Evolutionary conservation across 1,140 invertebrate species (phyloP).

Genomic region (Pemphigus obesinymphae): DNA sequence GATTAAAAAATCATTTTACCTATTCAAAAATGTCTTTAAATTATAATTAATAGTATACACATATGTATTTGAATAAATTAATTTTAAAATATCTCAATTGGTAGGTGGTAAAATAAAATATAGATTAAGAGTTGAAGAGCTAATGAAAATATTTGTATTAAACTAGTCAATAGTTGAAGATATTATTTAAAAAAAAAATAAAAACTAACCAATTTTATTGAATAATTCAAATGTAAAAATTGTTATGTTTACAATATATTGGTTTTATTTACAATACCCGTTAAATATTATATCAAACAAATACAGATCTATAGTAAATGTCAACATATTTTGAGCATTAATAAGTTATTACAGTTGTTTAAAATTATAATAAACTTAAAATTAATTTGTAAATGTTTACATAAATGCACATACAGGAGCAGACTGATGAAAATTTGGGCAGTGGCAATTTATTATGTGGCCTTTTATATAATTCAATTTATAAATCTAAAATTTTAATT

Average conservation of each 20-base stretch:
- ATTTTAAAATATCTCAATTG: not conserved
- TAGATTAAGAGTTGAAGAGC: not conserved
- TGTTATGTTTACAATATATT: not conserved
- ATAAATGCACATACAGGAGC: not conserved
- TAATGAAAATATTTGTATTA: not conserved
- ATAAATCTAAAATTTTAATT: too few relatives aligned
- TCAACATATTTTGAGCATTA: slow-evolving; percentile 20
- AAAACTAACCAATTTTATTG: not conserved
- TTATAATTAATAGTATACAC: not conserved
- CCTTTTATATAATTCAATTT: too few relatives aligned
- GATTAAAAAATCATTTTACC: too few relatives aligned
- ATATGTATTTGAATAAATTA: not conserved
- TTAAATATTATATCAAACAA: slow-evolving; percentile 15
- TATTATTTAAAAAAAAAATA: not conserved
- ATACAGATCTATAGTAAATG: slow-evolving; percentile 23
- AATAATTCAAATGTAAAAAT: not conserved
- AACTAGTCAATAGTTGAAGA: not conserved
- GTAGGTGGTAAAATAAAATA: not conserved
- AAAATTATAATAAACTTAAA: slow-evolving; percentile 1
- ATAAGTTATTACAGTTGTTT: slow-evolving; percentile 21
- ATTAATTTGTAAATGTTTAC: slow-evolving; percentile 24
- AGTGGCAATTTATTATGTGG: too few relatives aligned
- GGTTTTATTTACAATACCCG: not conserved
- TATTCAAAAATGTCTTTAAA: not conserved
- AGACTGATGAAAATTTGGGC: too few relatives aligned